Conservation (phyloP, 2,888 invertebrate genomes). For the Andrena camellia region DNA sequence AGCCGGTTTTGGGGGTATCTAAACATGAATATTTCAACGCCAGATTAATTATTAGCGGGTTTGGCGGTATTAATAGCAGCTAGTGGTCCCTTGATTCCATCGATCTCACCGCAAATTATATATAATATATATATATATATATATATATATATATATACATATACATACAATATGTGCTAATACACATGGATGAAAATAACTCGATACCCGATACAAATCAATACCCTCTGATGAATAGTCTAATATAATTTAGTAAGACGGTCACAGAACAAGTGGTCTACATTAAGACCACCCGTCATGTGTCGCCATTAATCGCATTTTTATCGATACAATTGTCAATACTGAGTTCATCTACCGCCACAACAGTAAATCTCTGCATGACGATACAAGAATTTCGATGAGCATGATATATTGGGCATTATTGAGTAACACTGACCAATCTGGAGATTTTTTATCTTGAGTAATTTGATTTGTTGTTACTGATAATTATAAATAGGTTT, state of each 20-base stretch:
- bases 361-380: no score
- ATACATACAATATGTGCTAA: not conserved
- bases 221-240: constrained; percentile 42
- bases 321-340: not conserved
- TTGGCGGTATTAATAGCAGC: constrained; percentile 38
- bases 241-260: constrained; percentile 56
- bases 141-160: not conserved
- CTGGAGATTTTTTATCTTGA: no score
- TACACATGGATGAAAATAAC: constrained; percentile 51
- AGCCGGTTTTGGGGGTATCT: not conserved
- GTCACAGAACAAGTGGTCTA: not conserved
- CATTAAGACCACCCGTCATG: not conserved
- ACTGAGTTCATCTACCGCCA: no score
- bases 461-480: no score
- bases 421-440: no score
- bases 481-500: no score
- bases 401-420: no score
- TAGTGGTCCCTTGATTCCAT: constrained; percentile 49
- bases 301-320: not conserved
- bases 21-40: not conserved
- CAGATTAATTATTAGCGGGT: constrained; percentile 10
- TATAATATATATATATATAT: constrained; percentile 26
- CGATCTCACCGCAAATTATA: constrained; percentile 58
- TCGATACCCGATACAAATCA: constrained; percentile 53
- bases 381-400: no score